Conservation (phyloP, 2,888 invertebrate species). For the Protonemura montana region DNA sequence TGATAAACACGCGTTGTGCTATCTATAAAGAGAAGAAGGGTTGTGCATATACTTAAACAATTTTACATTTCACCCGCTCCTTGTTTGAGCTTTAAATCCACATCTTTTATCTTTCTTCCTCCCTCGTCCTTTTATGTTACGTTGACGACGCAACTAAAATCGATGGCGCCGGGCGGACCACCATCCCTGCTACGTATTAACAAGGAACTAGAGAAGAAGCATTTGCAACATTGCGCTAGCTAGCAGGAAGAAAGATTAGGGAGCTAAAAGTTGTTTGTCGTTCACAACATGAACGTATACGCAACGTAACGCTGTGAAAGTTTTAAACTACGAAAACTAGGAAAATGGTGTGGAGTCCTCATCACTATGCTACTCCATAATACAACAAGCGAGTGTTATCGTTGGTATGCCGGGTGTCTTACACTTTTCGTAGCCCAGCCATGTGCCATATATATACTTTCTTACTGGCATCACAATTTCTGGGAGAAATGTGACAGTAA, state of each 20-base stretch:
- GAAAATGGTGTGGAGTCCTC: background rate
- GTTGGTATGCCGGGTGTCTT: background rate
- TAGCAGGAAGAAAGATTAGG: constrained; percentile 4
- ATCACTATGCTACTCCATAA: background rate
- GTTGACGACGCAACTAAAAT: constrained; percentile 29
- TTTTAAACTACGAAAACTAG: background rate
- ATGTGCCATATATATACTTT: background rate
- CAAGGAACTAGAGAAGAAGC: constrained; percentile 2
- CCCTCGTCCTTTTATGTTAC: constrained; percentile 16
- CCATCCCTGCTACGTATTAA: constrained; percentile 9
- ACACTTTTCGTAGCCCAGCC: background rate
- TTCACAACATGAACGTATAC: background rate
- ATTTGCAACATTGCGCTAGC: background rate
- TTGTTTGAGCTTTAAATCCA: constrained; percentile 21
- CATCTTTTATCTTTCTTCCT: constrained; percentile 33
- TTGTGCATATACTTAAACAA: background rate
- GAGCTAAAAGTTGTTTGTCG: background rate
- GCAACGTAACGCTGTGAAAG: background rate
- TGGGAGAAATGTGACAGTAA: background rate
- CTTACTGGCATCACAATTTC: constrained; percentile 7
- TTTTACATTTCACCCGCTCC: background rate
- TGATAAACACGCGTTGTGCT: background rate
- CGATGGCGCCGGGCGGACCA: constrained; percentile 31
- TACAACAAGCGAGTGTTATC: background rate
- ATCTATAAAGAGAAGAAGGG: background rate